phyloP scores from a whole-genome alignment of 2,797 vertebrate genomes.

The Galaxias olidus region DNA sequence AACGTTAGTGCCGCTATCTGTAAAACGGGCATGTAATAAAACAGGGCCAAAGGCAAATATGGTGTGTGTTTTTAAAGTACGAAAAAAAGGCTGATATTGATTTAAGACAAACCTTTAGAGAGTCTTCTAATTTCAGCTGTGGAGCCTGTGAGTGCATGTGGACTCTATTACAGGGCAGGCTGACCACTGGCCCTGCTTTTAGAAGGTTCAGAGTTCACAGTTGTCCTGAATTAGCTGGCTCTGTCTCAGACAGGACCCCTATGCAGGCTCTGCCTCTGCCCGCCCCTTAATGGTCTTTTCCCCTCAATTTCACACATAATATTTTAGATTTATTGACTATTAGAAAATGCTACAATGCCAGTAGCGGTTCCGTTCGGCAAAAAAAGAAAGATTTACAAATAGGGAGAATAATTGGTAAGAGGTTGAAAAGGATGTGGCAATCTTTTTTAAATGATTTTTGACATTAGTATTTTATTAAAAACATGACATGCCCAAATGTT shows the following conservation, averaged over 20 bases:
- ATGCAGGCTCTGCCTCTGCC: conserved; percentile 83
- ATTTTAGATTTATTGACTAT: conserved; percentile 99
- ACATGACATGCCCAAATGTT: conserved; percentile 36
- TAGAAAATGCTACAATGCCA: conserved; percentile 90
- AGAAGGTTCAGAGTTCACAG: conserved; percentile 95
- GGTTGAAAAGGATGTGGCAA: conserved; percentile 61
- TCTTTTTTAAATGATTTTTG: conserved; percentile 57
- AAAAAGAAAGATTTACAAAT: conserved; percentile 85
- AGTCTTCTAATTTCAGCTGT: conserved; percentile 76
- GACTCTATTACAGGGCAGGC: conserved; percentile 80
- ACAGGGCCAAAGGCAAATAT: conserved; percentile 50
- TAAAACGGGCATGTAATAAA: conserved; percentile 51
- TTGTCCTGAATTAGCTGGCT: conserved; percentile 94
- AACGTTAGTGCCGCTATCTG: conserved; percentile 37
- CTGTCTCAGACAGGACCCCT: conserved; percentile 86
- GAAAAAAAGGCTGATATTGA: conserved; percentile 64
- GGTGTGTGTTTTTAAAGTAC: conserved; percentile 44
- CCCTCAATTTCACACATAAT: conserved; percentile 98
- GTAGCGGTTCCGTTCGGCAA: conserved; percentile 86
- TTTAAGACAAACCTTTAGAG: conserved; percentile 73
- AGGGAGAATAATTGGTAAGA: conserved; percentile 83
- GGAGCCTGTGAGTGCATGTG: conserved; percentile 82
- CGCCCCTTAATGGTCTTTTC: conserved; percentile 91
- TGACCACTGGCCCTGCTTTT: conserved; percentile 86
- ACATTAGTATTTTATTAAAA: conserved; percentile 76